Conservation (phyloP, 2,113 vertebrate species). For the Butorides virescens region DNA sequence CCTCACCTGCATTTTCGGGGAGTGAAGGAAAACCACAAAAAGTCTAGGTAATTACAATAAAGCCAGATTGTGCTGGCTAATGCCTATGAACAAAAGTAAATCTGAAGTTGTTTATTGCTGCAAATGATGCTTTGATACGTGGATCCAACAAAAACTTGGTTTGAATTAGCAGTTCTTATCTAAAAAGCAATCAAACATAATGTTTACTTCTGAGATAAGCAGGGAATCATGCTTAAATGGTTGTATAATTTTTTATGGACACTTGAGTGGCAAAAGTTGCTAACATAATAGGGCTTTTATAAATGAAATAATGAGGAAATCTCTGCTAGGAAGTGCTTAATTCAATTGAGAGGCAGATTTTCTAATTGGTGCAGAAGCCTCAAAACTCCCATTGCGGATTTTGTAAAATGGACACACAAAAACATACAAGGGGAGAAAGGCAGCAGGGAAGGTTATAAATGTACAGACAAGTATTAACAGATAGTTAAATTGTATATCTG, state of each 20-base stretch:
- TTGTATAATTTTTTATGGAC: not conserved
- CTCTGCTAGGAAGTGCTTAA: not conserved
- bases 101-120: not conserved
- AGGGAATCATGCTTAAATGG: not conserved
- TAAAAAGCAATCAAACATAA: not conserved
- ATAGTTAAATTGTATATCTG: not conserved
- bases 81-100: not conserved
- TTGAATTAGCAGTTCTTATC: not conserved
- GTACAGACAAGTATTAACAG: not conserved
- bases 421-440: not conserved
- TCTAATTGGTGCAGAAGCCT: not conserved
- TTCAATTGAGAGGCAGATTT: not conserved
- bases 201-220: not conserved
- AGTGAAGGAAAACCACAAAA: not conserved
- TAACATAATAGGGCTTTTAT: not conserved
- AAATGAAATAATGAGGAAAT: conserved; percentile 1
- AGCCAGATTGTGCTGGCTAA: not conserved
- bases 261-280: not conserved
- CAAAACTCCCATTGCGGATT: not conserved
- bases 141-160: not conserved
- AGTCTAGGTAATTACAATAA: not conserved
- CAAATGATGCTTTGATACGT: not conserved
- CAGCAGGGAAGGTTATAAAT: not conserved
- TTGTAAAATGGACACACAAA: not conserved
- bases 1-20: not conserved